phyloP scores from a whole-genome alignment of 2,888 invertebrate species.

The Caradrina kadenii region DNA sequence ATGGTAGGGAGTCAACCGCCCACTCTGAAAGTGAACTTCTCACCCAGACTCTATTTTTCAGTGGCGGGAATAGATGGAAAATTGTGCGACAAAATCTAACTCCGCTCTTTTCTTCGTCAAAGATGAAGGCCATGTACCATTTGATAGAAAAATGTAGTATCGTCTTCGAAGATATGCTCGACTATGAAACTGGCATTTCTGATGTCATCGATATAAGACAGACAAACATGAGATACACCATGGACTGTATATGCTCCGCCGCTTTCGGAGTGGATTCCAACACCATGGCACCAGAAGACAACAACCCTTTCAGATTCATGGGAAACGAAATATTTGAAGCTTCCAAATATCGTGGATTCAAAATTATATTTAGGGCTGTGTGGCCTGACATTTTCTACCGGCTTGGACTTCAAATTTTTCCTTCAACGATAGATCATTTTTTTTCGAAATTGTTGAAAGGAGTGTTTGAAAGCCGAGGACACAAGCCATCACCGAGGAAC shows the following conservation, averaged over 20 bases:
- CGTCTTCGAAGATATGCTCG: slow-evolving; percentile 67
- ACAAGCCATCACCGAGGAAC: slow-evolving; percentile 67
- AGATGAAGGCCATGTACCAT: slow-evolving; percentile 80
- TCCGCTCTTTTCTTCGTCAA: slow-evolving; percentile 75
- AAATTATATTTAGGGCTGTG: slow-evolving; percentile 61
- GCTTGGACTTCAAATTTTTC: slow-evolving; percentile 67
- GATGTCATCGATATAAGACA: slow-evolving; percentile 61
- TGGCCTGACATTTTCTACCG: slow-evolving; percentile 77
- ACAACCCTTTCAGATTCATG: slow-evolving; percentile 69
- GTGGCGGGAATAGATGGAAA: slow-evolving; percentile 77
- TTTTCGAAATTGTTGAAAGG: slow-evolving; percentile 68
- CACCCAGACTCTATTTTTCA: slow-evolving; percentile 72
- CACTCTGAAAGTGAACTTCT: slow-evolving; percentile 68
- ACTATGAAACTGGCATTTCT: slow-evolving; percentile 47
- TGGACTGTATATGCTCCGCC: slow-evolving; percentile 74
- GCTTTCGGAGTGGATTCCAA: slow-evolving; percentile 64
- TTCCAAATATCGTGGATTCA: slow-evolving; percentile 64
- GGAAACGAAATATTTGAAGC: slow-evolving; percentile 67
- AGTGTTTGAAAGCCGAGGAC: slow-evolving; percentile 69
- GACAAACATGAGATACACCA: slow-evolving; percentile 69
- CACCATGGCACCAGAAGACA: slow-evolving; percentile 36
- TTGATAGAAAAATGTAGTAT: slow-evolving; percentile 70
- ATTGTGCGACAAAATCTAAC: slow-evolving; percentile 76
- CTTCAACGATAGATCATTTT: slow-evolving; percentile 65
- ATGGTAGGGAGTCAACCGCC: slow-evolving; percentile 71